phyloP scores from a whole-genome alignment of 1,140 invertebrate species.

The Seison nebaliae region DNA sequence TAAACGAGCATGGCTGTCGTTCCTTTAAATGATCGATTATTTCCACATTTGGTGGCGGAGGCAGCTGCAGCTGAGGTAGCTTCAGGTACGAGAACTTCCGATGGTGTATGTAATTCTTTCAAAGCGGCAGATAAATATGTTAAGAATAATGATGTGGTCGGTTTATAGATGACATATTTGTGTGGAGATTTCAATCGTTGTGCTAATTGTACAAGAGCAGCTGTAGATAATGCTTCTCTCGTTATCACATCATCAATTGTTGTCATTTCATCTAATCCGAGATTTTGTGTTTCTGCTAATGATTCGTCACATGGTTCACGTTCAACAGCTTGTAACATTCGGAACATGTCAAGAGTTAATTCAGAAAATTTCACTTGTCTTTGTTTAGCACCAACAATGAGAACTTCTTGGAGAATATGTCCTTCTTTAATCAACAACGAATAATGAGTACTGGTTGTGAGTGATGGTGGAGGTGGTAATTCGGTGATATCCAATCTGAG shows the following conservation, averaged over 20 bases:
- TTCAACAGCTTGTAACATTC: constrained; percentile 77
- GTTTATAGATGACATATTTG: constrained; percentile 21
- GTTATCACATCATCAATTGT: not conserved
- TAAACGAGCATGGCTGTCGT: constrained; percentile 67
- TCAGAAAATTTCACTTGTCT: constrained; percentile 92
- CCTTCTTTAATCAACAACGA: not conserved
- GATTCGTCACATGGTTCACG: constrained; percentile 59
- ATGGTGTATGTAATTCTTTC: constrained; percentile 71
- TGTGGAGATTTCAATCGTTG: not conserved
- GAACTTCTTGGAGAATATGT: constrained; percentile 51
- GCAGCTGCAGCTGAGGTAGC: constrained; percentile 54
- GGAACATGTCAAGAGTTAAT: constrained; percentile 85
- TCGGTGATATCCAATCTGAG: no score
- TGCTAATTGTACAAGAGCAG: not conserved
- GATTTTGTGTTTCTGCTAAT: constrained; percentile 15
- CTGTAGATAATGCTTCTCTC: not conserved
- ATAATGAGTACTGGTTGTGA: constrained; percentile 43
- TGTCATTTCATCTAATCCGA: constrained; percentile 1
- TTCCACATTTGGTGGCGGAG: no score
- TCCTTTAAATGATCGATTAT: no score
- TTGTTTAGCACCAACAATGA: constrained; percentile 68
- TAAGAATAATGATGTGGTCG: constrained; percentile 87
- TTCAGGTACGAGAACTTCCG: constrained; percentile 75
- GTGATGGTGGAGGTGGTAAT: no score
- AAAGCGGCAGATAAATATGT: constrained; percentile 70